Base-by-base conservation (phyloP, 2,797 vertebrate genomes). In the Selene dorsalis region DNA sequence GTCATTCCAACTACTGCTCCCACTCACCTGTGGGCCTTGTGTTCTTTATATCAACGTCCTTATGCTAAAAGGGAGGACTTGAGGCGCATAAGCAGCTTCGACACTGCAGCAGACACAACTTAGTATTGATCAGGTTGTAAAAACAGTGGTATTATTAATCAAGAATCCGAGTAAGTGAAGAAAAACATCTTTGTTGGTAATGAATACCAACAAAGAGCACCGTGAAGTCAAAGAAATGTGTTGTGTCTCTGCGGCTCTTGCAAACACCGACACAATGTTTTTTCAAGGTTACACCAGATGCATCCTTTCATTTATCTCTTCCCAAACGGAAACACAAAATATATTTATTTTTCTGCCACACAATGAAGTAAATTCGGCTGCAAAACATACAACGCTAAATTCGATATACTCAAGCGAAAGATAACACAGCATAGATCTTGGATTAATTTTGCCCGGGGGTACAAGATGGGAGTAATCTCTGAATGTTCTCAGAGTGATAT, bases 401-500 rank as follows among this genome's bases (percentile, higher is more conserved):
- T 62, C 56, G 12, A 82, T 64, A 55, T 45, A 71, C 79, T 83
- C 52, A 72, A 57, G 32, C 45, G 14, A 73, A 61, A 72, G 63
- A 84, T 73, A 77, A 78, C 56, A 62, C 11, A 56, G 18, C 63
- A 47, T 22, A 68, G 55, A 89, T 83, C 41, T 79, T 58, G 52
- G 73, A 82, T 73, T 71, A 64, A 75, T 80, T 80, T 81, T 77
- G 28, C 76, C 26, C 38, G 22, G 6, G 69, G 70, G 35, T 59
- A 74, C 72, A 39, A 71, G 71, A 74, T 75, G 61, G 75, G 71
- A 73, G 65, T 72, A 79, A 88, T 86, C 71, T 77, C 72, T 68
- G 61, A 86, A 75, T 67, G 82, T 79, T 89, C 74, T 73, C 32
- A 20, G 58, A 75, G 68, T 73, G 72, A 93, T 92, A 90, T 88